Conservation (phyloP, 2,797 vertebrate genomes). For the Typhlichthys subterraneus region DNA sequence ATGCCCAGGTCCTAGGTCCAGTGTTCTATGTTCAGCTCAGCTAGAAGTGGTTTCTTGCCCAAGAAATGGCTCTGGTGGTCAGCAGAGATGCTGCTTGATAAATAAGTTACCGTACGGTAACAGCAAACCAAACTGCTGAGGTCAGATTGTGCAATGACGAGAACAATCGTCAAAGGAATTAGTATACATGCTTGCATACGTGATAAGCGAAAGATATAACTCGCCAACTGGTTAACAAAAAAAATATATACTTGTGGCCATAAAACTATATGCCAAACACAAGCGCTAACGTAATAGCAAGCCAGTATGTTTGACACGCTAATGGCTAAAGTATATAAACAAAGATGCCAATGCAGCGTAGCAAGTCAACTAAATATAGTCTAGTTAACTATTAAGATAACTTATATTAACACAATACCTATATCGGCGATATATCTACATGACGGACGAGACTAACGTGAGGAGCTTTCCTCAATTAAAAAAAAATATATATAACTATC, state of each 20-base stretch:
- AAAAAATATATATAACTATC: conserved; percentile 2
- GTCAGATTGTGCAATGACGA: background rate
- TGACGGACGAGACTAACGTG: background rate
- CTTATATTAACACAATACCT: background rate
- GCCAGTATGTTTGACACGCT: background rate
- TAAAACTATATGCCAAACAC: background rate
- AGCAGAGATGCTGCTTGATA: too few relatives aligned
- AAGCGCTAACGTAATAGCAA: background rate
- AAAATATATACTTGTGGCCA: too few relatives aligned
- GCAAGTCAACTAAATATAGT: background rate
- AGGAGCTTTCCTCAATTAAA: background rate
- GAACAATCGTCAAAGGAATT: too few relatives aligned
- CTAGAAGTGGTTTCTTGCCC: too few relatives aligned
- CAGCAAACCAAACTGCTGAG: background rate
- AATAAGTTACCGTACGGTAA: background rate
- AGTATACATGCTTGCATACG: too few relatives aligned
- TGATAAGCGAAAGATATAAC: too few relatives aligned
- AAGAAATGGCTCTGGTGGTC: too few relatives aligned
- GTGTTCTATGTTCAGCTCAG: too few relatives aligned
- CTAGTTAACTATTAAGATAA: background rate
- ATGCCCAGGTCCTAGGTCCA: conserved; percentile 19
- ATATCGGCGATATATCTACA: accelerated
- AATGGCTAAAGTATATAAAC: conserved; percentile 45
- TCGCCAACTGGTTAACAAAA: too few relatives aligned
- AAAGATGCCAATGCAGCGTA: conserved; percentile 25